These are phyloP conservation scores for Heliconius hortense DNA, from an alignment of 2,888 invertebrate species.

Conservation along the genomic window DNA sequence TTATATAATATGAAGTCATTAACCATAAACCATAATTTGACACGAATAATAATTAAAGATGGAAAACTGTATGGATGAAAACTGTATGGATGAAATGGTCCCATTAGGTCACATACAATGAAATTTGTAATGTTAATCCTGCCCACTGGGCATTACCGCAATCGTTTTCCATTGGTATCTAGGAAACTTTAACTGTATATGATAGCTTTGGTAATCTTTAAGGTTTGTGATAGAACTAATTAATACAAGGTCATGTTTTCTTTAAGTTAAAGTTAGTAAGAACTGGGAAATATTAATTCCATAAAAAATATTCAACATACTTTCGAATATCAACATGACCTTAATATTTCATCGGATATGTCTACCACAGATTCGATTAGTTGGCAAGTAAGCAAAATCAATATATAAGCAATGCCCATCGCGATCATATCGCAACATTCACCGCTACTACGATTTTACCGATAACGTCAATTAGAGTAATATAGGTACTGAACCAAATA, in stretches of 20 bases:
- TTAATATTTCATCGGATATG: slow-evolving; percentile 7
- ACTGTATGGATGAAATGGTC: too few relatives aligned
- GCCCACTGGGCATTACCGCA: slow-evolving; percentile 4
- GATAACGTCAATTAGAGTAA: slow-evolving; percentile 40
- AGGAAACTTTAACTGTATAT: slow-evolving; percentile 8
- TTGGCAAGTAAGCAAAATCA: slow-evolving; percentile 33
- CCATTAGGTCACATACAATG: slow-evolving; percentile 21
- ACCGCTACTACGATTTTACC: slow-evolving; percentile 32
- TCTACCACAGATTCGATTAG: slow-evolving; percentile 22
- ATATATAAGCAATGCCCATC: slow-evolving; percentile 38
- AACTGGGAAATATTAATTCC: not conserved
- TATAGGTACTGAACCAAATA: slow-evolving; percentile 22
- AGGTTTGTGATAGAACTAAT: not conserved
- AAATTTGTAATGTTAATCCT: slow-evolving; percentile 19
- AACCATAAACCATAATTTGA: slow-evolving; percentile 38
- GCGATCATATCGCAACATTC: slow-evolving; percentile 40
- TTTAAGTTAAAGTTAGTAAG: not conserved
- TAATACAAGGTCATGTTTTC: not conserved
- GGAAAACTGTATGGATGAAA: slow-evolving; percentile 6
- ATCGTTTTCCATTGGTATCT: slow-evolving; percentile 10
- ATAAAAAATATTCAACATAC: not conserved
- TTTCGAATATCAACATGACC: not conserved
- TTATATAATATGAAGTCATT: slow-evolving; percentile 59
- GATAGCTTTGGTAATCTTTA: slow-evolving; percentile 3
- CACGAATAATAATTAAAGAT: slow-evolving; percentile 24